A percentile compares a stretch with the other conserved stretches of the same genome.
phyloP scores from a whole-genome alignment of 2,888 invertebrate genomes.

The Cantharis rustica region DNA sequence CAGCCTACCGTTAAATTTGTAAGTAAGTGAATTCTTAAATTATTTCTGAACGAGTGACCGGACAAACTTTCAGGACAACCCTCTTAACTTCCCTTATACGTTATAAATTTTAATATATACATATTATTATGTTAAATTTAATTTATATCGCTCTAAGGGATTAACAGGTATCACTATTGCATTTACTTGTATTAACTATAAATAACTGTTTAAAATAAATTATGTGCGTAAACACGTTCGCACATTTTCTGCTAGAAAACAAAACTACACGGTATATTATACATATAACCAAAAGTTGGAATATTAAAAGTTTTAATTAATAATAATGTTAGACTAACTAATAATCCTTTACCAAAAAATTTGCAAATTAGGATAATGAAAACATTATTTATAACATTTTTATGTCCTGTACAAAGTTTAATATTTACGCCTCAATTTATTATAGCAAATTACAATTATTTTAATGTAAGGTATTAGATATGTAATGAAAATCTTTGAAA shows the following conservation, averaged over 20 bases:
- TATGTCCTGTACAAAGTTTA: background rate
- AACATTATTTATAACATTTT: background rate
- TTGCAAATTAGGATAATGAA: background rate
- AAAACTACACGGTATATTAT: background rate
- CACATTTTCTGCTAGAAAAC: background rate
- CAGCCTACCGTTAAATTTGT: conserved; percentile 49
- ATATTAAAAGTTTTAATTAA: background rate
- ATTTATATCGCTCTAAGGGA: conserved; percentile 1
- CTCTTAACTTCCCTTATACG: conserved; percentile 10
- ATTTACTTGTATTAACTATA: background rate
- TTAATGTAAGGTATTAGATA: too few relatives aligned
- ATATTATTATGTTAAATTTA: conserved; percentile 10
- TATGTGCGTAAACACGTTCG: background rate
- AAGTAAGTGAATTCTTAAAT: conserved; percentile 29
- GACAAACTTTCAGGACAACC: conserved; percentile 4
- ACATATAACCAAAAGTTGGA: background rate
- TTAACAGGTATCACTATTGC: background rate
- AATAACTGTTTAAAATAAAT: conserved; percentile 1
- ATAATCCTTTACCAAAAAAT: background rate
- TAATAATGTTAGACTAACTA: background rate
- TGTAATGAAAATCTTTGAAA: too few relatives aligned
- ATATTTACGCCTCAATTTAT: too few relatives aligned
- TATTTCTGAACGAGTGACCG: conserved; percentile 20
- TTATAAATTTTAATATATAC: conserved; percentile 24
- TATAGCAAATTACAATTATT: too few relatives aligned